Conservation (phyloP, 1,140 invertebrate species). For the Caligus rogercresseyi region DNA sequence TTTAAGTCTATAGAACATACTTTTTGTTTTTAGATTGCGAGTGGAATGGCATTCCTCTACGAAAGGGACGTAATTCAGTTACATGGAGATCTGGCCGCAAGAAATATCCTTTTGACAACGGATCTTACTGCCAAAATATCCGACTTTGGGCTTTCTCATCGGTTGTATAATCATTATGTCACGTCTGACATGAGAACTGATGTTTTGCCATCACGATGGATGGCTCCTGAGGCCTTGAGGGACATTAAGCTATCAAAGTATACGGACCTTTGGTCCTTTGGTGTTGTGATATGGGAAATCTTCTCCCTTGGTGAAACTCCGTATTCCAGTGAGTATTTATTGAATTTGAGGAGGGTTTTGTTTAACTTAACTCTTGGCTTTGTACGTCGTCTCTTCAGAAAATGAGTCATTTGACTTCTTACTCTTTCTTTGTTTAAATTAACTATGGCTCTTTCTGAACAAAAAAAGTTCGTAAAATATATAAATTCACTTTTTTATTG, state of each 20-base stretch:
- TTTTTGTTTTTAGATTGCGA: conserved; percentile 17
- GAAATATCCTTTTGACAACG: conserved; percentile 83
- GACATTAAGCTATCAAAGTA: conserved; percentile 29
- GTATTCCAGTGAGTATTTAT: conserved; percentile 24
- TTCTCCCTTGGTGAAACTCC: conserved; percentile 30
- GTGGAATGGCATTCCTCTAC: conserved; percentile 19
- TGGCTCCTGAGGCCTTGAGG: conserved; percentile 30
- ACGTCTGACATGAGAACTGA: neutral
- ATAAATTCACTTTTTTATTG: too few relatives aligned
- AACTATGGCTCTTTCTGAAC: too few relatives aligned
- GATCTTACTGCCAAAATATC: conserved; percentile 82
- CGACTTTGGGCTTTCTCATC: conserved; percentile 83
- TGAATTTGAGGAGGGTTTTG: neutral
- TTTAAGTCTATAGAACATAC: neutral
- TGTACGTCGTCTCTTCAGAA: too few relatives aligned
- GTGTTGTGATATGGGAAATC: conserved; percentile 34
- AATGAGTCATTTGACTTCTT: too few relatives aligned
- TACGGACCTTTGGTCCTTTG: conserved; percentile 33
- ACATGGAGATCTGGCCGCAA: conserved; percentile 84
- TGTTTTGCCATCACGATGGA: conserved; percentile 33
- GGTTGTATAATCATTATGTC: conserved; percentile 48
- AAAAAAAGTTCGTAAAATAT: too few relatives aligned
- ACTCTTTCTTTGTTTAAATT: too few relatives aligned
- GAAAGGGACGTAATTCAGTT: conserved; percentile 28
- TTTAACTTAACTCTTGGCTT: neutral